phyloP scores from a whole-genome alignment of 2,797 vertebrate species.

The Notoglanidium macrostoma region DNA sequence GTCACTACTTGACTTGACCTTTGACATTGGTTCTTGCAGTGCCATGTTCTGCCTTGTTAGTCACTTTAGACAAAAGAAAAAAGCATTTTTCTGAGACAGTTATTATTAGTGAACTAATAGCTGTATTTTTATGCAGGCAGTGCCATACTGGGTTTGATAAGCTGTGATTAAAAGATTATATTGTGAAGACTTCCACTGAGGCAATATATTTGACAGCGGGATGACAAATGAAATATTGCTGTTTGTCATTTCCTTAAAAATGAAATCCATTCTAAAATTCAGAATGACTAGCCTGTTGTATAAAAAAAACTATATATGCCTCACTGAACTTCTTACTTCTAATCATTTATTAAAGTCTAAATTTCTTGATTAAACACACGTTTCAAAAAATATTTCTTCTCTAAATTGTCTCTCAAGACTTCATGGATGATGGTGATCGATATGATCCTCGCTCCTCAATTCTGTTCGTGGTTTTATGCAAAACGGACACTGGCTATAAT shows the following conservation, averaged over 20 bases:
- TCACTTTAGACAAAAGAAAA: not conserved
- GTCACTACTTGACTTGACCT: conserved; percentile 48
- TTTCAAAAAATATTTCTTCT: not conserved
- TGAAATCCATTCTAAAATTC: conserved; percentile 9
- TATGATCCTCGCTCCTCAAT: not conserved
- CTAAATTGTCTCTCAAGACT: not conserved
- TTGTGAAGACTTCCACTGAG: conserved; percentile 12
- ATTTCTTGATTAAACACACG: conserved; percentile 14
- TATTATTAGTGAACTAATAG: not conserved
- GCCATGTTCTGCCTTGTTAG: not conserved
- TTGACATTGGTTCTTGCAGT: conserved; percentile 35
- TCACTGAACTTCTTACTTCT: conserved; percentile 1
- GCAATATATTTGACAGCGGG: conserved; percentile 11
- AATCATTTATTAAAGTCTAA: conserved; percentile 13
- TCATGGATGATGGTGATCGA: not conserved
- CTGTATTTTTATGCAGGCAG: not conserved
- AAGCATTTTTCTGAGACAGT: not conserved
- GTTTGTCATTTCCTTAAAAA: conserved; percentile 25
- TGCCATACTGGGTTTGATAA: conserved; percentile 15
- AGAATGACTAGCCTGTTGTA: not conserved
- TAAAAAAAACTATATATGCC: not conserved
- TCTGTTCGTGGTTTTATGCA: not conserved
- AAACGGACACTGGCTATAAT: conserved; percentile 20
- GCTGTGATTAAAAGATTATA: conserved; percentile 28
- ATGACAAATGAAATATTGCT: conserved; percentile 30